These are phyloP conservation scores for Nasonia longicornis DNA, from an alignment of 1,140 invertebrate species.

Conservation along the genomic window DNA sequence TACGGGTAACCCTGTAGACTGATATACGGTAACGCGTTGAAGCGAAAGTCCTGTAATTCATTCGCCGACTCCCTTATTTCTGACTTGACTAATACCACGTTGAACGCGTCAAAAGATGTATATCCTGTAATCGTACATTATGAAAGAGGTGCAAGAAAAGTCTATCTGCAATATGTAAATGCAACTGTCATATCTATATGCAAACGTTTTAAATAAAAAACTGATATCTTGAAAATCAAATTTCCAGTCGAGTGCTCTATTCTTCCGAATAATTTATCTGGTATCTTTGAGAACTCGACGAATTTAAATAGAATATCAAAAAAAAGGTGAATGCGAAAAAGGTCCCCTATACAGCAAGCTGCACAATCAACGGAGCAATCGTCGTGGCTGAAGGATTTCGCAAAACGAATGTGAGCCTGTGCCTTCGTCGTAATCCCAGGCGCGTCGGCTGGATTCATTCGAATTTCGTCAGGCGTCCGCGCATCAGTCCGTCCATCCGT, in stretches of 20 bases:
- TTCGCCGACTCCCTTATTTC: background rate
- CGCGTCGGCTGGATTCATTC: background rate
- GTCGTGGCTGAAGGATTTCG: background rate
- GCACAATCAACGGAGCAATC: conserved; percentile 10
- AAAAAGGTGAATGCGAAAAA: background rate
- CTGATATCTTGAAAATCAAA: no score
- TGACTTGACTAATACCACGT: background rate
- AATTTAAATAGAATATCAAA: background rate
- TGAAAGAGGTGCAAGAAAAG: no score
- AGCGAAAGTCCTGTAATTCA: background rate
- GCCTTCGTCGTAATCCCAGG: background rate
- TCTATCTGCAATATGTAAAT: no score
- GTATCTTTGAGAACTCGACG: background rate
- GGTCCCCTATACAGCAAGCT: background rate
- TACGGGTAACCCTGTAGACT: background rate
- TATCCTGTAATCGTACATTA: no score
- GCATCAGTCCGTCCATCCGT: conserved; percentile 3
- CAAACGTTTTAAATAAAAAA: no score
- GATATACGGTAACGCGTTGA: background rate
- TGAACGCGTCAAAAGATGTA: background rate
- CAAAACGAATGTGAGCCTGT: background rate
- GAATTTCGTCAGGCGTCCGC: background rate
- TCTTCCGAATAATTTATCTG: background rate
- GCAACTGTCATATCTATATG: no score
- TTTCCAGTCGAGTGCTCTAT: no score